These are phyloP conservation scores for Caenorhabditis virilis DNA, from an alignment of 2,888 invertebrate species.

Conservation along the genomic window DNA sequence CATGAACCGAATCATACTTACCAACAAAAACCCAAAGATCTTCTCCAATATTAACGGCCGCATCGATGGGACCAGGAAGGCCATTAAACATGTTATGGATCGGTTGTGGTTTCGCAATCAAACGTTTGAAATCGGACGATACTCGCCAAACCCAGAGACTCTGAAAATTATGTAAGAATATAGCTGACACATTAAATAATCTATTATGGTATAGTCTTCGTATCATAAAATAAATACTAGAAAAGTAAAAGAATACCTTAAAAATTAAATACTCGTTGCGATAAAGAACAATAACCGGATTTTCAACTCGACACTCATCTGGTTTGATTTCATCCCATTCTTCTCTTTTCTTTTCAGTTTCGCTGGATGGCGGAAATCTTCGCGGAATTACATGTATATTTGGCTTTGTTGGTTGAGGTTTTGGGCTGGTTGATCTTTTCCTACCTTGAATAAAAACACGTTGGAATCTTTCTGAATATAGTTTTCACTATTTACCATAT, in stretches of 20 bases:
- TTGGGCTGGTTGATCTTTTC: not conserved
- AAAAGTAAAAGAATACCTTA: constrained; percentile 17
- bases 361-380: not conserved
- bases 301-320: constrained; percentile 22
- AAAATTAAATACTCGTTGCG: constrained; percentile 32
- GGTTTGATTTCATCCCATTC: no score
- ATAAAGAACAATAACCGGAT: constrained; percentile 33
- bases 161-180: constrained; percentile 3
- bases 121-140: constrained; percentile 15
- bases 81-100: constrained; percentile 25
- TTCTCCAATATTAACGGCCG: constrained; percentile 21
- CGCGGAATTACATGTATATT: not conserved
- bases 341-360: constrained; percentile 12
- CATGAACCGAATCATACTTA: no score
- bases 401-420: not conserved
- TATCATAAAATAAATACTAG: not conserved
- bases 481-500: constrained; percentile 8
- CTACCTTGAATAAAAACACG: not conserved
- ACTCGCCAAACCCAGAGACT: constrained; percentile 34
- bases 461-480: not conserved
- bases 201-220: no score
- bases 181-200: not conserved
- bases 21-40: constrained; percentile 37
- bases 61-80: constrained; percentile 26
- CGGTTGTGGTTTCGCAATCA: constrained; percentile 12